Base-by-base conservation (phyloP, 2,888 invertebrate species). In the Timema podura region DNA sequence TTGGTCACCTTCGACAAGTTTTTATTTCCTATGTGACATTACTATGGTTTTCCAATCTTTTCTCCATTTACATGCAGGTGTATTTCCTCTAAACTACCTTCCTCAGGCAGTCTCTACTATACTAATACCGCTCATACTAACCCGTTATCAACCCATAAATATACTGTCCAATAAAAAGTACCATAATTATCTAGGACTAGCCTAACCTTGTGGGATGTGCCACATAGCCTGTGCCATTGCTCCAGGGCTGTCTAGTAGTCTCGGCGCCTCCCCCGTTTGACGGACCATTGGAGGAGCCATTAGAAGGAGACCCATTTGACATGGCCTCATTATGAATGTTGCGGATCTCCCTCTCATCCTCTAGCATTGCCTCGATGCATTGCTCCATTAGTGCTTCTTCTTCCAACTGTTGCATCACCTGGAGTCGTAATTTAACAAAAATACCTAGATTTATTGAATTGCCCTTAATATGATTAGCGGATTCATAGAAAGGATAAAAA, bases 321-420 rank as follows among this genome's bases (percentile, higher is more conserved):
- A 61, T 45, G 48, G 70, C 72, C 61, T 73, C 71, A 47, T 73
- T 72, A 47, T 67, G 70, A 46, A 69, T 72, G 48, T 72, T 73
- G n/a, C 68, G 69, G 13, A 74, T 74, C 11, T 76, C 76, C n/a
- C 76, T 76, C 70, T 77, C 77, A 71, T 77, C 78, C 70, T 77
- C 77, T 51, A 77, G 72, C 90, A 93, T 93, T 6, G 92, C 92
- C 77, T 93, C 91, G 75, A 93, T 87, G 79, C 93, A 94, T 79
- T 94, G 91, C 78, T 93, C 91, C 91, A 93, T 93, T 13, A 93
- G 80, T 11, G 92, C 93, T 77, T 94, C 93, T 77, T 94, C 94
- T 78, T 94, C 93, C 30, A 94, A 79, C 77, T 93, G 89, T 80
- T 92, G 91, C 84, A 93, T 86, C 73, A 93, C 93, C 92, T 93